These are phyloP conservation scores for Plestiodon gilberti DNA, from an alignment of 2,113 vertebrate species.

Conservation along the genomic window DNA sequence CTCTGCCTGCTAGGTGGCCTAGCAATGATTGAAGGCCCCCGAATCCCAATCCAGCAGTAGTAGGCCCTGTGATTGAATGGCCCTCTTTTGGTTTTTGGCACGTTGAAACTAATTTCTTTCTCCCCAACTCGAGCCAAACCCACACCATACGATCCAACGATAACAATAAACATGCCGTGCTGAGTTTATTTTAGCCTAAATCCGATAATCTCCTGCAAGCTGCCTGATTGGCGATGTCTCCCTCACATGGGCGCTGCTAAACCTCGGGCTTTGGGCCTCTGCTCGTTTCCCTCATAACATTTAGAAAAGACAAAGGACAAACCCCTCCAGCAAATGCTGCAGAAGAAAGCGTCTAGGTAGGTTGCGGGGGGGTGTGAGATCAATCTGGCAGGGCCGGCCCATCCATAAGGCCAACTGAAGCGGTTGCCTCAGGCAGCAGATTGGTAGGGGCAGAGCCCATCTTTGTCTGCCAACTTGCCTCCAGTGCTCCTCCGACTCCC, in stretches of 20 bases:
- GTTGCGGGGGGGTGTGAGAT: background rate
- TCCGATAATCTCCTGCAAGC: constrained; percentile 44
- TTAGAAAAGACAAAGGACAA: background rate
- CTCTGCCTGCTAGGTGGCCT: no score
- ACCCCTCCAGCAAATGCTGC: background rate
- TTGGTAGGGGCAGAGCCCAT: no score
- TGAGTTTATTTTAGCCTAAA: constrained; percentile 58
- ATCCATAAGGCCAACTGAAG: no score
- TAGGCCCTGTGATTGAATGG: constrained; percentile 41
- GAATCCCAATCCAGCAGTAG: constrained; percentile 39
- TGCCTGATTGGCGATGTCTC: constrained; percentile 12
- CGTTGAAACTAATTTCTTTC: constrained; percentile 16
- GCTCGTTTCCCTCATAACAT: background rate
- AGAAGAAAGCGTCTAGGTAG: background rate
- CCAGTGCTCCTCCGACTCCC: no score
- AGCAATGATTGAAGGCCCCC: background rate
- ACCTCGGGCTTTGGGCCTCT: background rate
- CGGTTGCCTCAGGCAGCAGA: no score
- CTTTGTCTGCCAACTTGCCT: no score
- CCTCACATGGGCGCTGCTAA: constrained; percentile 13
- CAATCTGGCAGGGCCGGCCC: no score
- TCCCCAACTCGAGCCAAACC: constrained; percentile 34
- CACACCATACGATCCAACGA: constrained; percentile 43
- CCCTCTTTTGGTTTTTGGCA: constrained; percentile 26
- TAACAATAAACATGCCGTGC: constrained; percentile 56